A percentile compares a stretch with the other conserved stretches of the same genome.
Conservation (phyloP, 2,888 invertebrate genomes). For the Biston stratarius region DNA sequence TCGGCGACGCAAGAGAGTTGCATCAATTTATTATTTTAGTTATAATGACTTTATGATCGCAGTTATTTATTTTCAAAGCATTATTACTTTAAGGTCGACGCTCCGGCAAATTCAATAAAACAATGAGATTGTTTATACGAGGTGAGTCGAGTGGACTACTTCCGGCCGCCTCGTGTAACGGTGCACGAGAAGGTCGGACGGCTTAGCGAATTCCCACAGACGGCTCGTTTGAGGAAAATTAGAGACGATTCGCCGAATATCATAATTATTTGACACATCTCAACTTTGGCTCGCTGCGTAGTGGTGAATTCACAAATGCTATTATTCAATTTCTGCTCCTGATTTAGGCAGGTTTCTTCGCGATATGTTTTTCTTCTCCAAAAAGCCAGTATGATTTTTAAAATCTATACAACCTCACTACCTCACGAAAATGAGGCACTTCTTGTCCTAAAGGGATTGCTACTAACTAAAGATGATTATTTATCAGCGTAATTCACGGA, state of each 20-base stretch:
- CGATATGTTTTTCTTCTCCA: too few species aligned
- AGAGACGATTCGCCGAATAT: not conserved
- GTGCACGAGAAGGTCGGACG: slow-evolving; percentile 24
- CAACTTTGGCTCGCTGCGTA: not conserved
- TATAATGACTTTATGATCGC: not conserved
- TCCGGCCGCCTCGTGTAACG: slow-evolving; percentile 37
- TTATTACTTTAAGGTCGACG: slow-evolving; percentile 39
- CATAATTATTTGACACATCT: not conserved
- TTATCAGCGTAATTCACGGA: not conserved
- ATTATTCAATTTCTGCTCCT: too few species aligned
- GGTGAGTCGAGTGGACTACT: slow-evolving; percentile 34
- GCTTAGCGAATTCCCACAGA: slow-evolving; percentile 8
- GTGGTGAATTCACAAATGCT: too few species aligned
- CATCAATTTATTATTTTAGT: slow-evolving; percentile 17
- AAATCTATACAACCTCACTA: too few species aligned
- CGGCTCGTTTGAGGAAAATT: slow-evolving; percentile 10
- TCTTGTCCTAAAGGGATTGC: not conserved
- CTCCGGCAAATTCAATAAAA: slow-evolving; percentile 38
- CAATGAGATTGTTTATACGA: slow-evolving; percentile 40
- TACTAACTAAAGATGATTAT: not conserved
- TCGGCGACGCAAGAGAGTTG: slow-evolving; percentile 12
- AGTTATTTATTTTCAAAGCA: slow-evolving; percentile 20
- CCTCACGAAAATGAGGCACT: too few species aligned
- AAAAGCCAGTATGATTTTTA: too few species aligned
- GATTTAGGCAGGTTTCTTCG: too few species aligned